phyloP scores from a whole-genome alignment of 2,888 invertebrate genomes.

The Eulithis prunata region DNA sequence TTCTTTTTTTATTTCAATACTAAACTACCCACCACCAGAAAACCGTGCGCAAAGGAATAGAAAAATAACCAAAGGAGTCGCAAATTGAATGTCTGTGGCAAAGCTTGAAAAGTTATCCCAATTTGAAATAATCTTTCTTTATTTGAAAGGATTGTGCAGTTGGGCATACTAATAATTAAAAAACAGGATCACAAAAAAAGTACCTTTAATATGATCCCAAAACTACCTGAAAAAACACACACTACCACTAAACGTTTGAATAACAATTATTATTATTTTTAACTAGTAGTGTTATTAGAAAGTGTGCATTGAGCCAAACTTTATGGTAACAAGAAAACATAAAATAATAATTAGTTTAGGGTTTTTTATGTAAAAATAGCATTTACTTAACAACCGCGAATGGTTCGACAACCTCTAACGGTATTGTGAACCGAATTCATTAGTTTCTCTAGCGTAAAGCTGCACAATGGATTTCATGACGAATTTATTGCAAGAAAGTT shows the following conservation, averaged over 20 bases:
- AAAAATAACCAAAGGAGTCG: constrained; percentile 9
- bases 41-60: constrained; percentile 13
- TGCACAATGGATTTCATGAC: constrained; percentile 34
- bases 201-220: too few relatives aligned
- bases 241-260: neutral
- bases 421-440: constrained; percentile 71
- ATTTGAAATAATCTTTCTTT: too few relatives aligned
- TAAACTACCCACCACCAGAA: neutral
- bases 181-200: too few relatives aligned
- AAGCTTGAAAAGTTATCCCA: constrained; percentile 13
- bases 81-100: constrained; percentile 23
- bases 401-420: constrained; percentile 75
- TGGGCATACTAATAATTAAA: too few relatives aligned
- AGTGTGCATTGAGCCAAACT: constrained; percentile 36
- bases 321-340: constrained; percentile 41
- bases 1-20: constrained; percentile 2
- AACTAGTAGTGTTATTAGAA: constrained; percentile 28
- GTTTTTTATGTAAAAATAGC: constrained; percentile 51
- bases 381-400: constrained; percentile 59
- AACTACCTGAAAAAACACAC: too few relatives aligned
- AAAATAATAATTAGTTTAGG: constrained; percentile 41
- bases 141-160: too few relatives aligned
- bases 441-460: constrained; percentile 48
- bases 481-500: neutral
- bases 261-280: constrained; percentile 8